Base-by-base conservation (phyloP, 2,888 invertebrate genomes). In the Clitarchus hookeri region DNA sequence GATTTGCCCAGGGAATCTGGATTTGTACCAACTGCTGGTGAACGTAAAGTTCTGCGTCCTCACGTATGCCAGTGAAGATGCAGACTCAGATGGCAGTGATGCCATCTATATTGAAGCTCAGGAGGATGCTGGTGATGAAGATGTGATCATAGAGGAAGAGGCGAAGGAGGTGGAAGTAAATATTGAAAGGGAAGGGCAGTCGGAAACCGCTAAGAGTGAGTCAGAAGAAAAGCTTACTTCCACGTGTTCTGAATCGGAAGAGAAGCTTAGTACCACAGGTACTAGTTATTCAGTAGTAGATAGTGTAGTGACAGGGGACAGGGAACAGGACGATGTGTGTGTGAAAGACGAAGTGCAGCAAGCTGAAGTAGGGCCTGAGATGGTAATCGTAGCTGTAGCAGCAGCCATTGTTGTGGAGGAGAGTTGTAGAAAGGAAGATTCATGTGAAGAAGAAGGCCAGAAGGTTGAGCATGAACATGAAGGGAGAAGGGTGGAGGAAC, bases 1-100 rank as follows among this genome's bases (percentile, higher is more conserved):
- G 48, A 9, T 85, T 85, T 11, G 88, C 19, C 85, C 84, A 19
- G 84, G 84, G 16, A 78, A 80, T 16, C 77, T 92, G 3, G 91
- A 91, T 89, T 91, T 94, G 13, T 93, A 93, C 87, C 92, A 93
- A 87, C 91, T 92, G 87, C 89, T 93, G 53, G 92, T 93, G 25
- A 87, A 88, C 77, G 80, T 86, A 48, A 80, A 79, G 9, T 86
- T 6, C 6, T 25, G 27, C 11, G 27, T 36, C 12, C 44, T 36
- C 82, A 82, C 36, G 0, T 80, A 78, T 4, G 79, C 54, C 36
- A 54, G n/a, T 23, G 79, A n/a, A 9, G 48, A 19, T 23, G 79
- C 84, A 36, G 84, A 80, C 23, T n/a, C 85, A 26, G 80, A 54
- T 27, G 84, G 54, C 19, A 84, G 80, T 8, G 79, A 54, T 84